Evolutionary conservation across 2,797 vertebrate species (phyloP).

Genomic region (Chelonia mydas): DNA sequence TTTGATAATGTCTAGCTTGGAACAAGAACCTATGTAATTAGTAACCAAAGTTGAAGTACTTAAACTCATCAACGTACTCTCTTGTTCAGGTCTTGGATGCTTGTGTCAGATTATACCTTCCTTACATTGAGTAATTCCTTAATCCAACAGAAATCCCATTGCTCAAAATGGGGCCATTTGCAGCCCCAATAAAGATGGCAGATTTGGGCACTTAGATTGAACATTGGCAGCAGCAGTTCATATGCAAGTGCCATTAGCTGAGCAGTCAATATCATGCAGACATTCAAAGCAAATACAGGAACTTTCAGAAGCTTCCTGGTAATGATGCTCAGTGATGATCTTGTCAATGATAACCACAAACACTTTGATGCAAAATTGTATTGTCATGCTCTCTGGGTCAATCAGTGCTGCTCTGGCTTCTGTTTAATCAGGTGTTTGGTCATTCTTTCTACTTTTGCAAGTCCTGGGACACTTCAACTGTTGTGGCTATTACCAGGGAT

Average conservation of each 20-base stretch:
- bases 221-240: not conserved
- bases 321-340: not conserved
- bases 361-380: not conserved
- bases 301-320: not conserved
- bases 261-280: not conserved
- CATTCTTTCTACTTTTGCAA: not conserved
- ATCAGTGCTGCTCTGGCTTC: not conserved
- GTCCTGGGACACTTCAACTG: not conserved
- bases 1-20: not conserved
- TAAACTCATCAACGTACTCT: not conserved
- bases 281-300: not conserved
- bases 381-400: not conserved
- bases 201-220: not conserved
- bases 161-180: not conserved
- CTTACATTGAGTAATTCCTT: not conserved
- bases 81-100: not conserved
- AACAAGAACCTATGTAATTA: not conserved
- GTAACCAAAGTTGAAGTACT: not conserved
- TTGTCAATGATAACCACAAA: not conserved
- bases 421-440: not conserved
- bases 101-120: not conserved
- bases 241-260: not conserved
- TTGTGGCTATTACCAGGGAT: not conserved
- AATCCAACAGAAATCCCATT: not conserved
- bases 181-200: not conserved